These are phyloP conservation scores for Triplophysa dalaica DNA, from an alignment of 2,113 vertebrate genomes.

Conservation along the genomic window DNA sequence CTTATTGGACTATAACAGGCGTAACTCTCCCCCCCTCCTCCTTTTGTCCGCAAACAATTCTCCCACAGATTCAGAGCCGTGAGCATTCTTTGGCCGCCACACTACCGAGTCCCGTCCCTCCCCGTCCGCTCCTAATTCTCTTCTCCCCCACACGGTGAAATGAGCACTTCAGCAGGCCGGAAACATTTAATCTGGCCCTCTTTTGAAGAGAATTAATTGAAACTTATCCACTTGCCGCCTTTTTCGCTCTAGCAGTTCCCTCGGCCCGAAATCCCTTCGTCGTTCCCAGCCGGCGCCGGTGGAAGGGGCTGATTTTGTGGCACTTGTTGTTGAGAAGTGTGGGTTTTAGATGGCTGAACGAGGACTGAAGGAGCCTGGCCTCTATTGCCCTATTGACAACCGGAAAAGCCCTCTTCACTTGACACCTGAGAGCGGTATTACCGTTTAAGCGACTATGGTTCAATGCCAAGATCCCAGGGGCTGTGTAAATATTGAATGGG, in stretches of 20 bases:
- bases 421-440: slow-evolving; percentile 52
- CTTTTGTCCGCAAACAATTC: slow-evolving; percentile 97
- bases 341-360: slow-evolving; percentile 57
- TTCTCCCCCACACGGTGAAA: slow-evolving; percentile 83
- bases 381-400: slow-evolving; percentile 64
- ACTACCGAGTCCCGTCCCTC: slow-evolving; percentile 82
- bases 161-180: slow-evolving; percentile 98
- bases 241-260: slow-evolving; percentile 70
- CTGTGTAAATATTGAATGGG: slow-evolving; percentile 37
- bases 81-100: slow-evolving; percentile 90
- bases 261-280: slow-evolving; percentile 55
- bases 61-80: slow-evolving; percentile 95
- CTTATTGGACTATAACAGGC: slow-evolving; percentile 99
- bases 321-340: slow-evolving; percentile 67
- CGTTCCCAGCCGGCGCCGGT: slow-evolving; percentile 52
- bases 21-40: slow-evolving; percentile 90
- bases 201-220: slow-evolving; percentile 99
- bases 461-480: slow-evolving; percentile 38
- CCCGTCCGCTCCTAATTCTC: slow-evolving; percentile 80
- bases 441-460: slow-evolving; percentile 42
- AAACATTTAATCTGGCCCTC: slow-evolving; percentile 98
- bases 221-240: slow-evolving; percentile 89
- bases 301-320: slow-evolving; percentile 62
- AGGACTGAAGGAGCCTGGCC: slow-evolving; percentile 49
- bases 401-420: slow-evolving; percentile 44